Base-by-base conservation (phyloP, 2,888 invertebrate species). In the Yponomeuta cagnagella region DNA sequence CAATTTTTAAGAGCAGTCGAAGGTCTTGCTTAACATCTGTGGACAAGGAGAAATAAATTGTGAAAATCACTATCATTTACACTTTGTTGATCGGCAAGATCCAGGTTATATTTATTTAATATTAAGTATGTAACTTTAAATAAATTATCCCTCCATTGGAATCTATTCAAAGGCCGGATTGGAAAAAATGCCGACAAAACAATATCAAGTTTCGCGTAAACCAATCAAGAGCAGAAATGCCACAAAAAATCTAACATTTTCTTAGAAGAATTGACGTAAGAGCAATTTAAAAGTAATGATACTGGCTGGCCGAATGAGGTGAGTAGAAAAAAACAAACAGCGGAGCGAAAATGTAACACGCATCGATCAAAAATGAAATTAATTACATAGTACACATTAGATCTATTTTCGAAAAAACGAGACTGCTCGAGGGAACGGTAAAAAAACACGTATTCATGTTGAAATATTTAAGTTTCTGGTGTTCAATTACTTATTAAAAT, bases 341-440 rank as follows among this genome's bases (percentile, higher is more conserved):
- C 15, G 3, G 52, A 58, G 73, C 75, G 73, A 30, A 64, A 58
- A 80, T 83, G 85, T 85, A 87, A 84, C 89, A 90, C 89, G 89
- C 90, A 90, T 90, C 90, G 88, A 90, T 90, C 90, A 58, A 64
- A 64, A 80, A 78, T 83, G 83, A 88, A 89, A 90, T 89, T 90
- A 90, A 90, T 90, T 90, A 89, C 88, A 86, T 6, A 33, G 63
- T 86, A 88, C 87, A 85, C 89, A 90, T 90, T 87, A 89, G 89
- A 88, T 88, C 87, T 88, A 86, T 90, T 90, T 90, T 90, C 85
- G 88, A 89, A 89, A 87, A 90, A 90, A 90, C 89, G 83, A 89
- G 89, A 87, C 87, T 85, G 89, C 85, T 85, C 73, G 15, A 74
- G 76, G 85, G 85, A 85, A 83, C 80, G 82, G 78, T 78, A 84